Conservation (phyloP, 2,113 vertebrate species). For the Pollachius pollachius region DNA sequence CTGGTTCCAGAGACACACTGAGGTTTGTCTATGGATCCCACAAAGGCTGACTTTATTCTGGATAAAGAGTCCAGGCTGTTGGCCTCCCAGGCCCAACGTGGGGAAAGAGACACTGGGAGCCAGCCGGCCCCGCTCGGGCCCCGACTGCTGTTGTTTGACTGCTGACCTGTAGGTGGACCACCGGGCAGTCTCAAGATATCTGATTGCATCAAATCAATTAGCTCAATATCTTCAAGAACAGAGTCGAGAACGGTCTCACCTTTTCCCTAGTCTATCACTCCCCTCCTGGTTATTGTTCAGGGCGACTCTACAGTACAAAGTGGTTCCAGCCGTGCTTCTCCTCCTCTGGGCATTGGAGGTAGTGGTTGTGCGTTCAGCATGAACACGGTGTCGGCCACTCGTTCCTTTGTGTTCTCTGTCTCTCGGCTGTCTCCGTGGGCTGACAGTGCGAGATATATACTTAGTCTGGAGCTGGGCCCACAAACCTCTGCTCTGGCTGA, state of each 20-base stretch:
- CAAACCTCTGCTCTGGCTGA: conserved; percentile 37
- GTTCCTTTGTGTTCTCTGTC: background rate
- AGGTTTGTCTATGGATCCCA: conserved; percentile 40
- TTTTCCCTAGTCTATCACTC: background rate
- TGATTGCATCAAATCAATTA: background rate
- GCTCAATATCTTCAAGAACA: background rate
- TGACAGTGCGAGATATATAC: conserved; percentile 30
- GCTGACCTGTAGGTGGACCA: background rate
- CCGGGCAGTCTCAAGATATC: background rate
- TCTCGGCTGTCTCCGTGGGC: conserved; percentile 21
- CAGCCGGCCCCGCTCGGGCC: background rate
- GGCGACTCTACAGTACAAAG: background rate
- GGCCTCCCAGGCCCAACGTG: conserved; percentile 8
- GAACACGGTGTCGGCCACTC: conserved; percentile 3
- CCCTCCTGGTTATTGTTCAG: background rate
- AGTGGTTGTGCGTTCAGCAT: no score
- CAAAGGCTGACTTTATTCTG: conserved; percentile 29
- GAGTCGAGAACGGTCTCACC: background rate
- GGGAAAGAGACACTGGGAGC: conserved; percentile 1
- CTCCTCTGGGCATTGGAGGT: no score
- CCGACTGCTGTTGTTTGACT: background rate
- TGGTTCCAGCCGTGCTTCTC: background rate
- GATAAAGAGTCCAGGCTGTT: conserved; percentile 21
- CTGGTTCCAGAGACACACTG: conserved; percentile 26
- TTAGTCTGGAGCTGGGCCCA: conserved; percentile 34